Conservation (phyloP, 2,797 vertebrate species). For the Hippocampus kuda region DNA sequence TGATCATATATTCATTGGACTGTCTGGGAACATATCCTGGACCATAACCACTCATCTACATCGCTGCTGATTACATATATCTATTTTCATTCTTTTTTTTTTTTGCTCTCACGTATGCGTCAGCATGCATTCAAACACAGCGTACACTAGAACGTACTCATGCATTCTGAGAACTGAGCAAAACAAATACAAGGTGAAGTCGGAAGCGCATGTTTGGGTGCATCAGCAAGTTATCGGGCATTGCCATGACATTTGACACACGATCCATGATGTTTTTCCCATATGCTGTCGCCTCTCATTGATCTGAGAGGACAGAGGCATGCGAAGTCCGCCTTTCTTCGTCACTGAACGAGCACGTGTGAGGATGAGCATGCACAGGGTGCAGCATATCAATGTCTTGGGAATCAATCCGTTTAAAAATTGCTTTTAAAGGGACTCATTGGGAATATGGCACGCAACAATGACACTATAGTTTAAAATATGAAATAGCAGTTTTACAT, state of each 20-base stretch:
- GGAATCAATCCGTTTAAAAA: neutral
- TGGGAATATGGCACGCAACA: neutral
- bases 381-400: neutral
- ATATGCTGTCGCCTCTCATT: constrained; percentile 29
- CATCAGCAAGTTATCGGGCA: constrained; percentile 42
- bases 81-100: neutral
- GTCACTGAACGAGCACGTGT: neutral
- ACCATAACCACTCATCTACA: neutral
- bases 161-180: neutral
- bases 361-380: neutral
- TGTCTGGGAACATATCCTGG: neutral
- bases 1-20: neutral
- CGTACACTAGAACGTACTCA: neutral
- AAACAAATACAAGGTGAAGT: neutral
- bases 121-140: neutral
- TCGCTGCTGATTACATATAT: neutral
- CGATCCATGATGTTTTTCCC: constrained; percentile 45
- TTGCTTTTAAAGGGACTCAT: neutral
- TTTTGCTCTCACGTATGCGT: neutral
- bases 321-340: neutral
- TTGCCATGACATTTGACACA: constrained; percentile 42
- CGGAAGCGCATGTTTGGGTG: neutral
- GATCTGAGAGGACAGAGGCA: constrained; percentile 16
- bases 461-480: too few relatives aligned
- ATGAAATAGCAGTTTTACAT: too few relatives aligned